These are phyloP conservation scores for Bergia sp. DNA, from an alignment of 92 coral and sea anemone species.

Conservation along the genomic window DNA sequence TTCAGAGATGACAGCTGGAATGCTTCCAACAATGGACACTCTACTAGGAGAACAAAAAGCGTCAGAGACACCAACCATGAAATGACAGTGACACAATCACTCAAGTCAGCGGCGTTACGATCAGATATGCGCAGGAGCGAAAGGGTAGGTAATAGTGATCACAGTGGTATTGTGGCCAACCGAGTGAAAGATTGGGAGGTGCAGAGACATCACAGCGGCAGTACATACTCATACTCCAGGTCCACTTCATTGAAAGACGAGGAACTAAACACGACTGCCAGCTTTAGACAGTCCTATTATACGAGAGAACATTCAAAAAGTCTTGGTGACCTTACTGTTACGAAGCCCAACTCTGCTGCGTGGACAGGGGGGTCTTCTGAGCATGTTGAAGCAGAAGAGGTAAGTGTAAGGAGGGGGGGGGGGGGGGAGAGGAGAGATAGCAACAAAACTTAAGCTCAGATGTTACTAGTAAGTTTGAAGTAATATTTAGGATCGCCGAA, in stretches of 20 bases:
- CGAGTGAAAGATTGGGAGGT: conserved; percentile 44
- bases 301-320: conserved; percentile 24
- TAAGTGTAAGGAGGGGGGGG: not conserved
- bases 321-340: conserved; percentile 7
- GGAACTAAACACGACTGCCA: not conserved
- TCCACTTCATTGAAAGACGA: conserved; percentile 22
- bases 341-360: not conserved
- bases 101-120: conserved; percentile 20
- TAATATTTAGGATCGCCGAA: not conserved
- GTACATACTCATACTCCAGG: conserved; percentile 5
- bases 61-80: not conserved
- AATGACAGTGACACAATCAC: not conserved
- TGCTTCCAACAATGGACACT: not conserved
- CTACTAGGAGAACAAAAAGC: conserved; percentile 9
- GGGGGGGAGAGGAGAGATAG: not conserved
- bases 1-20: not conserved
- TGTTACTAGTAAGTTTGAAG: not conserved
- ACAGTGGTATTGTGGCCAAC: conserved; percentile 26
- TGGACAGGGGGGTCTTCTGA: not conserved
- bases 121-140: conserved; percentile 44
- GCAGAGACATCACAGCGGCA: not conserved
- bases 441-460: not conserved
- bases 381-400: not conserved
- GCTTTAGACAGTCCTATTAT: not conserved
- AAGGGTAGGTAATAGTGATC: conserved; percentile 4